Evolutionary conservation across 2,888 invertebrate species (phyloP).

Genomic region (Caenorhabditis becei): DNA sequence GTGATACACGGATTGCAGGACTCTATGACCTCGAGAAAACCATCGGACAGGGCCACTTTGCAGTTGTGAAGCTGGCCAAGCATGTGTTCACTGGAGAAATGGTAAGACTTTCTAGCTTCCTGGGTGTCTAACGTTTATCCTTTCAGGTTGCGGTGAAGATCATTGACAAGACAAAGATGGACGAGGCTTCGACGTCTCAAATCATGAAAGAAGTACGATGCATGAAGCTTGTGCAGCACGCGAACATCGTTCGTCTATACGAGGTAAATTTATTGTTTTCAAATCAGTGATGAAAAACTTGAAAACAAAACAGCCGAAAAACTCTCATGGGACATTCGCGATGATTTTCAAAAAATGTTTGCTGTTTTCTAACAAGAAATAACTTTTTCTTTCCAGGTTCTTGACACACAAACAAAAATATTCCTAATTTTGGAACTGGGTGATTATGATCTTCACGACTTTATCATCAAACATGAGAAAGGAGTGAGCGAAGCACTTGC

Average conservation of each 20-base stretch:
- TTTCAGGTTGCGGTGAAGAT: conserved; percentile 86
- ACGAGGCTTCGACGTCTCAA: conserved; percentile 95
- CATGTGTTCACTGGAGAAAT: conserved; percentile 99
- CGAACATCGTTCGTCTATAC: conserved; percentile 97
- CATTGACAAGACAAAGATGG: conserved; percentile 97
- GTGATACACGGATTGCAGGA: conserved; percentile 84
- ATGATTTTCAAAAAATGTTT: background rate
- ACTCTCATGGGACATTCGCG: background rate
- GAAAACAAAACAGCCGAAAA: background rate
- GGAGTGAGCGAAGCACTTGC: conserved; percentile 86
- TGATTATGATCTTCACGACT: conserved; percentile 98
- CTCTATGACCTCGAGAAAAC: conserved; percentile 98
- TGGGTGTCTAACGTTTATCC: no score
- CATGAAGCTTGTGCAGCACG: conserved; percentile 99
- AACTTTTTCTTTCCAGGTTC: conserved; percentile 82
- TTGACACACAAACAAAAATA: conserved; percentile 96
- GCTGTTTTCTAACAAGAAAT: background rate
- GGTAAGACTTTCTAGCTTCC: conserved; percentile 86
- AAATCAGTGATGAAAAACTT: background rate
- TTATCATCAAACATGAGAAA: conserved; percentile 93
- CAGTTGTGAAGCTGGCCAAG: conserved; percentile 96
- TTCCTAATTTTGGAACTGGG: conserved; percentile 93
- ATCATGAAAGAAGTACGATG: conserved; percentile 92
- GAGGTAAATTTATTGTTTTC: conserved; percentile 86
- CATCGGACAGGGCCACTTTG: conserved; percentile 97